Evolutionary conservation across 2,113 vertebrate species (phyloP).

Genomic region (Odocoileus virginianus): DNA sequence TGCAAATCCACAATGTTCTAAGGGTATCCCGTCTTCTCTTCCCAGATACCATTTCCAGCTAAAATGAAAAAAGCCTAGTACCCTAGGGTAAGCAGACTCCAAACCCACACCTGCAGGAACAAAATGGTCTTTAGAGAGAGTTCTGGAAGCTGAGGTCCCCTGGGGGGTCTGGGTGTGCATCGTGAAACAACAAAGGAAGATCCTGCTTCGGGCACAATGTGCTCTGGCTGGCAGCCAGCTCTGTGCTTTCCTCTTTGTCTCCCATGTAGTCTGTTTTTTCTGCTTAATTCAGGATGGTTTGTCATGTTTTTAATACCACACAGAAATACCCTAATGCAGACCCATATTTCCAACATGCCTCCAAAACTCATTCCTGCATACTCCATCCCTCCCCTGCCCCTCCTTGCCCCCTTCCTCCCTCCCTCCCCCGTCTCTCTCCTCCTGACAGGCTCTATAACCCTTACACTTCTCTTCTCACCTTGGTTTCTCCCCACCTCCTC

Average conservation of each 20-base stretch:
- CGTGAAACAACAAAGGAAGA: not conserved
- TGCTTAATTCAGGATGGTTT: not conserved
- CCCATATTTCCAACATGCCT: not conserved
- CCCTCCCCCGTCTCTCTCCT: fast-evolving
- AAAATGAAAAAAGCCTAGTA: not conserved
- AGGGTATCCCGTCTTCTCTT: not conserved
- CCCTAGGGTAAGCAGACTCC: not conserved
- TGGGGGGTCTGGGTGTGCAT: not conserved
- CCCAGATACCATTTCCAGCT: not conserved
- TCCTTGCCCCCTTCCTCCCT: not conserved
- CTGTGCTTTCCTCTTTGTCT: not conserved
- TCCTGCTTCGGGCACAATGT: not conserved
- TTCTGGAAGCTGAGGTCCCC: not conserved
- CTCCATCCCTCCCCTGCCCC: no score
- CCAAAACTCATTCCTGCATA: not conserved
- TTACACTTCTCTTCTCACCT: not conserved
- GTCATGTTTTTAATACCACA: not conserved
- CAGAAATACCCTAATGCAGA: not conserved
- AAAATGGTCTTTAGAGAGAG: not conserved
- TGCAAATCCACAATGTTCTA: not conserved
- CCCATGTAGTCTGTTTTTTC: not conserved
- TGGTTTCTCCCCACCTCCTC: not conserved
- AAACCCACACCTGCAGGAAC: not conserved
- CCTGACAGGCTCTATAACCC: not conserved
- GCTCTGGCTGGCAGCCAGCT: not conserved